phyloP scores from a whole-genome alignment of 2,888 invertebrate genomes.

The Tinea pellionella region DNA sequence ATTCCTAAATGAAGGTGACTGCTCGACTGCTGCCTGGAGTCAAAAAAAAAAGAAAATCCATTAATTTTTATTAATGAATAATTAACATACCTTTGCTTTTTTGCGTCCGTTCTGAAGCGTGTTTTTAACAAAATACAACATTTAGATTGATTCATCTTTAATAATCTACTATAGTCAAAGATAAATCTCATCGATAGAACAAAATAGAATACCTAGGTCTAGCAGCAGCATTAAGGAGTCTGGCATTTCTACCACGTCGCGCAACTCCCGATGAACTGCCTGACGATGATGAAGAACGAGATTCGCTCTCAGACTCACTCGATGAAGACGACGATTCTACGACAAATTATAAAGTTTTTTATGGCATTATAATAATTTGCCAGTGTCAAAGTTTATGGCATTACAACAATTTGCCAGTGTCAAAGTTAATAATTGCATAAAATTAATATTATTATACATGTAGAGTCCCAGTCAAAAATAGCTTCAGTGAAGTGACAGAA shows the following conservation, averaged over 20 bases:
- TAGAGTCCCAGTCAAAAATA: too few species aligned
- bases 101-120: neutral
- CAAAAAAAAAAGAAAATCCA: too few species aligned
- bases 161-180: too few species aligned
- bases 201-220: neutral
- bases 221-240: slow-evolving; percentile 42
- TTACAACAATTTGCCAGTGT: too few species aligned
- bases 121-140: slow-evolving; percentile 32
- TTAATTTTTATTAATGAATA: too few species aligned
- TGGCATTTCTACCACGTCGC: slow-evolving; percentile 50
- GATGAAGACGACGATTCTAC: slow-evolving; percentile 59
- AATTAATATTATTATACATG: too few species aligned
- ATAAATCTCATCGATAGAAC: neutral
- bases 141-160: slow-evolving; percentile 19
- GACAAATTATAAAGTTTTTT: slow-evolving; percentile 9
- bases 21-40: too few species aligned
- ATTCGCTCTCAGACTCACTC: slow-evolving; percentile 62
- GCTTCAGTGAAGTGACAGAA: too few species aligned
- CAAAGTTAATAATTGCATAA: too few species aligned
- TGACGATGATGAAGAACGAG: slow-evolving; percentile 57
- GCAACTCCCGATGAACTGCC: slow-evolving; percentile 48
- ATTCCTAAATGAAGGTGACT: too few species aligned
- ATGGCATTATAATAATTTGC: too few species aligned
- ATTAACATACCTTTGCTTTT: neutral
- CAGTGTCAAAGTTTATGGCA: too few species aligned